Conservation (phyloP, 1,140 invertebrate species). For the Euura saliciscinereae region DNA sequence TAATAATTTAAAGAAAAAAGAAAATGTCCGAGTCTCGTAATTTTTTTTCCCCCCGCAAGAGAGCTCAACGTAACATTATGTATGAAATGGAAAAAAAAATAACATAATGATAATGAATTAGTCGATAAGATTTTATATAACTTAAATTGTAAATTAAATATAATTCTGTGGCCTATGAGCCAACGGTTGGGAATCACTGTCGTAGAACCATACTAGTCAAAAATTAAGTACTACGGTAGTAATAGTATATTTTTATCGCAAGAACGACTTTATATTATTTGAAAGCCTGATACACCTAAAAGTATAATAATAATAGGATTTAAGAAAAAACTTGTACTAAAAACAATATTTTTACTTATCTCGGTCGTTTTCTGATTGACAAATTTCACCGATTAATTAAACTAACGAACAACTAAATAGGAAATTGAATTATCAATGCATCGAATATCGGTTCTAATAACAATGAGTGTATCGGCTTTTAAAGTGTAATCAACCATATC, state of each 20-base stretch:
- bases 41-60: not conserved
- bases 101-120: not conserved
- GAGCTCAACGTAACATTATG: not conserved
- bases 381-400: no score
- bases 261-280: slow-evolving; percentile 27
- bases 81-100: not conserved
- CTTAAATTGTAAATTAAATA: slow-evolving; percentile 2
- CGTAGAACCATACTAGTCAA: slow-evolving; percentile 42
- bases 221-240: slow-evolving; percentile 45
- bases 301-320: not conserved
- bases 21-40: not conserved
- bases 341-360: not conserved
- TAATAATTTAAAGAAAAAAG: not conserved
- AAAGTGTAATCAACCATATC: slow-evolving; percentile 41
- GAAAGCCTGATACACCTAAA: slow-evolving; percentile 15
- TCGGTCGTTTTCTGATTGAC: no score
- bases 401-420: not conserved
- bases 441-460: not conserved
- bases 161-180: no score
- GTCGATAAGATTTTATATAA: slow-evolving; percentile 1
- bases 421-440: slow-evolving; percentile 8
- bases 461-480: slow-evolving; percentile 35
- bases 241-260: slow-evolving; percentile 50
- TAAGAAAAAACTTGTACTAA: not conserved
- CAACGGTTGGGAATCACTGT: not conserved